phyloP scores from a whole-genome alignment of 2,797 vertebrate species.

The Pipistrellus nathusii region DNA sequence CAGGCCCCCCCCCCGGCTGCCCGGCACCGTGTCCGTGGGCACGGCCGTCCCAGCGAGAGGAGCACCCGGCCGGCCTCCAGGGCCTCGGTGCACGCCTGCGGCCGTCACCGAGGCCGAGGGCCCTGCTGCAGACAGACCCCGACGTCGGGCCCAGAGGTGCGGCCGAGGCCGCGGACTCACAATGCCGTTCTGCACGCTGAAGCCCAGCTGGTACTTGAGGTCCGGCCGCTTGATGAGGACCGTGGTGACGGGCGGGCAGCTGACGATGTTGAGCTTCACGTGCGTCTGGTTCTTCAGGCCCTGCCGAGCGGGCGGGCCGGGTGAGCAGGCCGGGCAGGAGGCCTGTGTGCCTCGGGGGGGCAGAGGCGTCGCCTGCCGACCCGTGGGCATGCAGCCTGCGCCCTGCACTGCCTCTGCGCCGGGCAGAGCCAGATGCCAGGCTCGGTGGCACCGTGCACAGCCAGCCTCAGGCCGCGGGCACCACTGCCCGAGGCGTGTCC shows the following conservation, averaged over 20 bases:
- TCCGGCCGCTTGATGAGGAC: slow-evolving; percentile 99
- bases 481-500: too few species aligned
- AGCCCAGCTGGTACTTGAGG: slow-evolving; percentile 99
- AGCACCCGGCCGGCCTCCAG: accelerated
- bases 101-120: neutral
- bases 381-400: neutral
- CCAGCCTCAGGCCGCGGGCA: too few species aligned
- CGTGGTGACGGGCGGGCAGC: slow-evolving; percentile 98
- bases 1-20: neutral
- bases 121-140: neutral
- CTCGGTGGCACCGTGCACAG: neutral
- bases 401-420: too few species aligned
- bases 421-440: neutral
- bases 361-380: accelerated
- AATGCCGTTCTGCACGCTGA: slow-evolving; percentile 99
- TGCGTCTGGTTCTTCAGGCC: slow-evolving; percentile 99
- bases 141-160: accelerated
- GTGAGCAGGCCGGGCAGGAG: neutral
- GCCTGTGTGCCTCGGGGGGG: neutral
- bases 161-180: slow-evolving; percentile 87
- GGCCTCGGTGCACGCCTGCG: neutral
- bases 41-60: neutral
- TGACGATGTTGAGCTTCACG: slow-evolving; percentile 99
- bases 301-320: slow-evolving; percentile 84
- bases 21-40: neutral